Conservation (phyloP, 2,888 invertebrate genomes). For the Strigamia maritima region DNA sequence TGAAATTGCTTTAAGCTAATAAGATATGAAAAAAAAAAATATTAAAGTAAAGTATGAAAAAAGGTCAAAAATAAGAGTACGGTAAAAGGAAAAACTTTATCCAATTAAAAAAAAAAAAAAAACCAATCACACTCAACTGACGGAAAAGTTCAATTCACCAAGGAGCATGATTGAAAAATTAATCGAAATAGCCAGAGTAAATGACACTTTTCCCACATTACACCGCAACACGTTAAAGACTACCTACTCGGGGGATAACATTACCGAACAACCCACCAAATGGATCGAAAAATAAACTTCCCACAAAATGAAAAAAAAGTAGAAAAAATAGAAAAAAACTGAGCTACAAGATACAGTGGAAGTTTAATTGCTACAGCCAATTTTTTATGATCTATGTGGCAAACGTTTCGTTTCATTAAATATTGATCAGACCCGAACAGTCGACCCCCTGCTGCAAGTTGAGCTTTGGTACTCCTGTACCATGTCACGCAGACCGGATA, state of each 20-base stretch:
- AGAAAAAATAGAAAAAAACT: neutral
- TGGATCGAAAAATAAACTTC: neutral
- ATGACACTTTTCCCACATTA: conserved; percentile 24
- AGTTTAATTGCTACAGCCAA: conserved; percentile 8
- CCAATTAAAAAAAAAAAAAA: neutral
- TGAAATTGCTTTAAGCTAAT: conserved; percentile 3
- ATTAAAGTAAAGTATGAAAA: neutral
- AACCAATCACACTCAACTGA: neutral
- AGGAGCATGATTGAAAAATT: conserved; percentile 27
- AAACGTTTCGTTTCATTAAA: conserved; percentile 33
- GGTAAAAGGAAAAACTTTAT: neutral
- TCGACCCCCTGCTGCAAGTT: neutral
- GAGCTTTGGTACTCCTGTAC: conserved; percentile 9
- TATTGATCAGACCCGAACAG: conserved; percentile 18
- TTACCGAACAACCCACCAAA: neutral
- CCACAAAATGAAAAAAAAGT: neutral
- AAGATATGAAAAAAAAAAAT: neutral
- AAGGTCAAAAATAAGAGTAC: neutral
- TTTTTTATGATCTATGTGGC: conserved; percentile 3
- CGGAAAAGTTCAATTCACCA: conserved; percentile 29
- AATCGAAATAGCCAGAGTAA: conserved; percentile 22
- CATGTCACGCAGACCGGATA: conserved; percentile 8
- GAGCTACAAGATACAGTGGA: neutral
- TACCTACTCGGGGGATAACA: conserved; percentile 1
- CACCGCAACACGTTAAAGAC: conserved; percentile 2